A percentile compares a stretch with the other conserved stretches of the same genome.
Conservation (phyloP, 2,113 vertebrate species). For the Callipepla californica region DNA sequence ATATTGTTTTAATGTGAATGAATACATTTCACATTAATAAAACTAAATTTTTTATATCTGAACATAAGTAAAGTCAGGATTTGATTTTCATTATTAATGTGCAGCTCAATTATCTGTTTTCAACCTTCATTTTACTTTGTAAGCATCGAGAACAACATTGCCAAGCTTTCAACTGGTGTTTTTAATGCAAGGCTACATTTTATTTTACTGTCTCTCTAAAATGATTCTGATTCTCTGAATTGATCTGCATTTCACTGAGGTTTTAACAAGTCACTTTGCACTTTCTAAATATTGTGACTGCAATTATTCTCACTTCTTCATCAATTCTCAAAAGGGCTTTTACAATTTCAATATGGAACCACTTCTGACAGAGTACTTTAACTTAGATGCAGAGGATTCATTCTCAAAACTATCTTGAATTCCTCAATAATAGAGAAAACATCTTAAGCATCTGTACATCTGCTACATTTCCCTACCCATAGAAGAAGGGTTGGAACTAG, state of each 20-base stretch:
- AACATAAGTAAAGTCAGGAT: neutral
- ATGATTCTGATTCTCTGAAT: slow-evolving; percentile 11
- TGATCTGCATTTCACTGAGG: neutral
- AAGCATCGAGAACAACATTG: neutral
- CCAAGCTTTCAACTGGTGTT: neutral
- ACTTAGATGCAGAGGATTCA: slow-evolving; percentile 7
- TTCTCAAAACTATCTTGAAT: slow-evolving; percentile 13
- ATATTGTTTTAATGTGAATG: neutral
- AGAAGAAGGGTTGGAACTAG: too few relatives aligned
- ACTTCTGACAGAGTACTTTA: slow-evolving; percentile 48
- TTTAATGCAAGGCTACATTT: neutral
- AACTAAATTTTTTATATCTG: neutral
- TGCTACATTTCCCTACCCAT: neutral
- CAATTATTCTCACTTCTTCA: slow-evolving; percentile 71
- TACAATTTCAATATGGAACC: slow-evolving; percentile 41
- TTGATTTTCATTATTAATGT: neutral
- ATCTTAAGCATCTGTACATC: slow-evolving; percentile 2
- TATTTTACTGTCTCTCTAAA: neutral
- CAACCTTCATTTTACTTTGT: neutral
- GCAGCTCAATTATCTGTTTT: neutral
- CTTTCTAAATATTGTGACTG: slow-evolving; percentile 72
- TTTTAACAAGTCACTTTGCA: slow-evolving; percentile 65
- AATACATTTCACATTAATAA: neutral
- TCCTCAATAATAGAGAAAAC: slow-evolving; percentile 9
- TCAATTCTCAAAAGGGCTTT: slow-evolving; percentile 29